Evolutionary conservation across 2,113 vertebrate species (phyloP).

Genomic region (Muntiacus reevesi): DNA sequence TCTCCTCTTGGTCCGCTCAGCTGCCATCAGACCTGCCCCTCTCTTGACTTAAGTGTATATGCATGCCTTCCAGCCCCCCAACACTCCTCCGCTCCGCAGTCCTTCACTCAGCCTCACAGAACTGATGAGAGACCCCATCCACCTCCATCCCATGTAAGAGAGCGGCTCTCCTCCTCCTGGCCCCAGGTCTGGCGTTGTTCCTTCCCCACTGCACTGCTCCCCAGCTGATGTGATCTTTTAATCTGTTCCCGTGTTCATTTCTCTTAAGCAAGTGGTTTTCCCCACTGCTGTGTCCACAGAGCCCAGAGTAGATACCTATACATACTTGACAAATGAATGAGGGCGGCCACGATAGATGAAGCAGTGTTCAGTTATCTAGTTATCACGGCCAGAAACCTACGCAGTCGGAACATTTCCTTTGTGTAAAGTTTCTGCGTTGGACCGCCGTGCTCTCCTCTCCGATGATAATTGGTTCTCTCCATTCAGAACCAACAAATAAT

Average conservation of each 20-base stretch:
- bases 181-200: not conserved
- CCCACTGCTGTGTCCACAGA: not conserved
- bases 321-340: not conserved
- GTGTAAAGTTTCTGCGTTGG: not conserved
- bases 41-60: not conserved
- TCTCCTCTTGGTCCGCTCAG: accelerated
- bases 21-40: not conserved
- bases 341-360: not conserved
- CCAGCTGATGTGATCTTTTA: not conserved
- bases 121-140: not conserved
- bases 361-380: not conserved
- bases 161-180: not conserved
- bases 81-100: accelerated
- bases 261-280: not conserved
- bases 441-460: not conserved
- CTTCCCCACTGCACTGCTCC: not conserved
- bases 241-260: not conserved
- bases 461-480: not conserved
- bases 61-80: accelerated
- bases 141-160: accelerated
- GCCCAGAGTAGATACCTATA: not conserved
- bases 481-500: not conserved
- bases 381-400: not conserved
- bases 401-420: not conserved
- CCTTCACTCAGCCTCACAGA: not conserved